phyloP scores from a whole-genome alignment of 2,797 vertebrate species.

The Anabas testudineus region DNA sequence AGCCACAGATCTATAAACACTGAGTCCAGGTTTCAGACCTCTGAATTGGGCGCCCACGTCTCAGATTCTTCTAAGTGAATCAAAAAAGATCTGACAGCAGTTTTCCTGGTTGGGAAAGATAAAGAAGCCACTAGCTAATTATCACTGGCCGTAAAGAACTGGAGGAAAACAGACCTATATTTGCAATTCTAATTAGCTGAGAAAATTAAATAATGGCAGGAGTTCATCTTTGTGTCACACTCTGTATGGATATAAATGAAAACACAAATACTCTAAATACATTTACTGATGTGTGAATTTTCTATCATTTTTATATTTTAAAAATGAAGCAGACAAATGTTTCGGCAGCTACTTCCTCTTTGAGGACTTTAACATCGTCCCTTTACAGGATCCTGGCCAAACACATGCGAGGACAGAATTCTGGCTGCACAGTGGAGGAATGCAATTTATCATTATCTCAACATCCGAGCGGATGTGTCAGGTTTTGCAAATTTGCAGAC shows the following conservation, averaged over 20 bases:
- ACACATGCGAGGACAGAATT: constrained; percentile 16
- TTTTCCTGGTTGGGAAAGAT: not conserved
- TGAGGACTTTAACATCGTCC: not conserved
- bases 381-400: not conserved
- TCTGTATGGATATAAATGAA: not conserved
- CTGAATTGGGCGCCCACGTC: not conserved
- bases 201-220: not conserved
- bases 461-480: constrained; percentile 61
- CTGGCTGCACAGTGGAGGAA: constrained; percentile 5
- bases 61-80: not conserved
- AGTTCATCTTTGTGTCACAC: not conserved
- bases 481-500: constrained; percentile 45
- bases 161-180: not conserved
- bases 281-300: not conserved
- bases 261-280: not conserved
- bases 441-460: constrained; percentile 65
- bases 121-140: not conserved
- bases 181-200: not conserved
- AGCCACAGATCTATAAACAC: constrained; percentile 1
- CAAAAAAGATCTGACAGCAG: not conserved
- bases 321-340: not conserved
- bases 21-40: not conserved
- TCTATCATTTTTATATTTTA: not conserved
- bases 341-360: constrained; percentile 1
- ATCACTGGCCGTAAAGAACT: not conserved